Percentiles rank a stretch among this genome's conserved stretches.
These are phyloP conservation scores for Pollenia griseotomentosa DNA, from an alignment of 2,888 invertebrate genomes.

Conservation along the genomic window DNA sequence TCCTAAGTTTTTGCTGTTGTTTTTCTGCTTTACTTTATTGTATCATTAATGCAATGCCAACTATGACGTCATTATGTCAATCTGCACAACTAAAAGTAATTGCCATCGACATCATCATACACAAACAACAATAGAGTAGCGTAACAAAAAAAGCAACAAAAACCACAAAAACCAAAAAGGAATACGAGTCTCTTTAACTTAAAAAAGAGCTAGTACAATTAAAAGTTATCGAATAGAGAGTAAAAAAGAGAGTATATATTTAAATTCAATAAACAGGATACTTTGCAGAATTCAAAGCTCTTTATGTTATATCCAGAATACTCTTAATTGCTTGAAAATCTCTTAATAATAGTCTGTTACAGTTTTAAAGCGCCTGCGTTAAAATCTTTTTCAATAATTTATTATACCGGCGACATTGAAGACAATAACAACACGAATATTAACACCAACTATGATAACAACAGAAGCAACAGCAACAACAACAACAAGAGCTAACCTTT, in stretches of 20 bases:
- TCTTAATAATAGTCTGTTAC: slow-evolving; percentile 18
- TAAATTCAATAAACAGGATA: neutral
- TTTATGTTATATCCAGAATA: neutral
- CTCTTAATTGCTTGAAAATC: neutral
- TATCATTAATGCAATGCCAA: slow-evolving; percentile 75
- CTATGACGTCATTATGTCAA: slow-evolving; percentile 75
- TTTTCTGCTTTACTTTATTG: slow-evolving; percentile 44
- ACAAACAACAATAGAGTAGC: slow-evolving; percentile 40
- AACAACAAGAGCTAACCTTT: slow-evolving; percentile 16
- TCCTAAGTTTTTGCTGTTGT: slow-evolving; percentile 15
- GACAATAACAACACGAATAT: slow-evolving; percentile 62
- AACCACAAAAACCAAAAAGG: neutral
- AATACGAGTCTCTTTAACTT: neutral
- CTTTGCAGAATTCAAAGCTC: slow-evolving; percentile 25
- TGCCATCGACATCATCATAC: slow-evolving; percentile 51
- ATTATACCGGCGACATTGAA: slow-evolving; percentile 76
- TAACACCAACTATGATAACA: slow-evolving; percentile 5
- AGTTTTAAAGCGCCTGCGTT: slow-evolving; percentile 60
- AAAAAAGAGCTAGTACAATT: neutral
- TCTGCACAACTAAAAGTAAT: slow-evolving; percentile 72
- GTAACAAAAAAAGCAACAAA: slow-evolving; percentile 8
- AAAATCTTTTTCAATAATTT: slow-evolving; percentile 73
- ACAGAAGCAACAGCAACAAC: neutral
- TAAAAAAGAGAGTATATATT: neutral
- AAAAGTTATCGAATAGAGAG: neutral